A percentile compares a stretch with the other conserved stretches of the same genome.
These are phyloP conservation scores for Noctua janthe DNA, from an alignment of 2,888 invertebrate genomes.

Conservation along the genomic window DNA sequence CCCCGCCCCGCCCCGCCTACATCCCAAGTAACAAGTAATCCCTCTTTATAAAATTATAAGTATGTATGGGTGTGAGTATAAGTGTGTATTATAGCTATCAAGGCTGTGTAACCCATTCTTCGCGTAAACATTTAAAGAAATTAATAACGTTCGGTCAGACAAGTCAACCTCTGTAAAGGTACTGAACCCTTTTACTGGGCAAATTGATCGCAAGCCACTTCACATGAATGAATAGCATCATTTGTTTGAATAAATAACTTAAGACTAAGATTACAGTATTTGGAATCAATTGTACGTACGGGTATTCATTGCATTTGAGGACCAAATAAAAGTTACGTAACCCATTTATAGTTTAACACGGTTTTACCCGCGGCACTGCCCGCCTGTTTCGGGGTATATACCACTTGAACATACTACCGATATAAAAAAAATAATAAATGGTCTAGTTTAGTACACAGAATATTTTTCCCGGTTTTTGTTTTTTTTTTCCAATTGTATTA, in stretches of 20 bases:
- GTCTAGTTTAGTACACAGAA: too few relatives aligned
- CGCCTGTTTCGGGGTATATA: not conserved
- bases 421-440: too few relatives aligned
- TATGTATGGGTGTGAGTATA: too few relatives aligned
- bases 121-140: not conserved
- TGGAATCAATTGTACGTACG: constrained; percentile 54
- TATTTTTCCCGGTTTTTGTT: constrained; percentile 44
- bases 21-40: too few relatives aligned
- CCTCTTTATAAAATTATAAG: too few relatives aligned
- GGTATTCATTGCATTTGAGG: constrained; percentile 26
- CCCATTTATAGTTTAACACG: not conserved
- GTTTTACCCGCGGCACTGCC: not conserved
- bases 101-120: not conserved
- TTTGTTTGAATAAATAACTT: constrained; percentile 42
- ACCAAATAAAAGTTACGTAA: constrained; percentile 19
- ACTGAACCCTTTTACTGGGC: not conserved
- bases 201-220: constrained; percentile 7
- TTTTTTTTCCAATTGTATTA: constrained; percentile 89
- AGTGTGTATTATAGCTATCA: too few relatives aligned
- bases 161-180: not conserved
- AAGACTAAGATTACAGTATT: constrained; percentile 37
- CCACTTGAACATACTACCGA: not conserved
- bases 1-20: too few relatives aligned
- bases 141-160: not conserved
- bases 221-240: constrained; percentile 14